A percentile compares a stretch with the other conserved stretches of the same genome.
phyloP scores from a whole-genome alignment of 2,888 invertebrate species.

The Maniola hyperantus region DNA sequence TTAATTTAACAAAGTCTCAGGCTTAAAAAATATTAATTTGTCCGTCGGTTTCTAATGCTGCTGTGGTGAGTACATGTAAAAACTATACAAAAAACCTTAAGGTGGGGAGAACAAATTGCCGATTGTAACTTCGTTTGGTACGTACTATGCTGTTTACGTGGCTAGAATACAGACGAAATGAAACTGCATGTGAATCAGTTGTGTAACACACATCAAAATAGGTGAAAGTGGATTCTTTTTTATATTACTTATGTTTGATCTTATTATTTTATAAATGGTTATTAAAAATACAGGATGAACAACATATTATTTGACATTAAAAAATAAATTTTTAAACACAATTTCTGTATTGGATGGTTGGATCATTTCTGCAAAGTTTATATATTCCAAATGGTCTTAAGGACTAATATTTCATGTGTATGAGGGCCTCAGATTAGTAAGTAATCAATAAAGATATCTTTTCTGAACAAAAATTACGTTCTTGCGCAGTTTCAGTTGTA shows the following conservation, averaged over 20 bases:
- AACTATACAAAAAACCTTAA: constrained; percentile 73
- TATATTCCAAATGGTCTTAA: too few relatives aligned
- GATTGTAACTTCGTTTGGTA: constrained; percentile 79
- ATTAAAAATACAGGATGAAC: not conserved
- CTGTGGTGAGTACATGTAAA: constrained; percentile 79
- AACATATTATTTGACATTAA: not conserved
- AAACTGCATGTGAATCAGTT: constrained; percentile 59
- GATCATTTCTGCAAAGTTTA: not conserved
- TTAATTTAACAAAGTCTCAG: constrained; percentile 63
- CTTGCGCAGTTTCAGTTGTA: not conserved
- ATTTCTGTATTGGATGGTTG: not conserved
- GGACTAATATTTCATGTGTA: too few relatives aligned
- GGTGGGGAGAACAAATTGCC: constrained; percentile 73
- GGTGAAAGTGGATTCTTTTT: not conserved
- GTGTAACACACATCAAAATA: constrained; percentile 7
- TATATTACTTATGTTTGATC: not conserved
- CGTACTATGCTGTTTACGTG: constrained; percentile 75
- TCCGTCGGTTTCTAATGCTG: constrained; percentile 76
- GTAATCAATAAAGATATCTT: not conserved
- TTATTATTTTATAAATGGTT: not conserved
- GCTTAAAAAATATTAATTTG: constrained; percentile 63
- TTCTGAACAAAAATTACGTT: not conserved
- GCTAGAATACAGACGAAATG: constrained; percentile 61
- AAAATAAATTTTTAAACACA: not conserved
- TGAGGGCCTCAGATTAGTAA: too few relatives aligned